A percentile compares a stretch with the other conserved stretches of the same genome.
Conservation (phyloP, 2,797 vertebrate species). For the Dendrocincla tyrannina region DNA sequence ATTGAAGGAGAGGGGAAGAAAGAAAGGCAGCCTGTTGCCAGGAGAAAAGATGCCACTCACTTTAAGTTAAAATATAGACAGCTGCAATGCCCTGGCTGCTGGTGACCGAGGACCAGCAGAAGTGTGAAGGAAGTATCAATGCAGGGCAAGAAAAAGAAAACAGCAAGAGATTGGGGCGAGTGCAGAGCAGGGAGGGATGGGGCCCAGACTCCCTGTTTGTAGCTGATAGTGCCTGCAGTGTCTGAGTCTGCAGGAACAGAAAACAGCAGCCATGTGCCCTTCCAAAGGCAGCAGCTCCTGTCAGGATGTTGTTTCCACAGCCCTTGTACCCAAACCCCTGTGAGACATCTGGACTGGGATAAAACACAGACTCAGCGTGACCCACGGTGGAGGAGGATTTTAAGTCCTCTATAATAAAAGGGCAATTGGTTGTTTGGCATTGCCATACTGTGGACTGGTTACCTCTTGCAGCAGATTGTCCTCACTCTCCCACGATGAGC, state of each 20-base stretch:
- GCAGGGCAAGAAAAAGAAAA: not conserved
- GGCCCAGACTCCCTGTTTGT: not conserved
- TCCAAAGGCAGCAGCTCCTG: not conserved
- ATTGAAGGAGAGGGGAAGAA: slow-evolving; percentile 30
- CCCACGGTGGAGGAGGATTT: not conserved
- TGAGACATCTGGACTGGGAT: not conserved
- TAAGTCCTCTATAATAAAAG: not conserved
- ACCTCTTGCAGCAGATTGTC: not conserved
- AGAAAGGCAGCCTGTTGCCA: slow-evolving; percentile 40
- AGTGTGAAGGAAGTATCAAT: slow-evolving; percentile 3
- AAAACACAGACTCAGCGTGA: not conserved
- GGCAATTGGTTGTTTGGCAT: not conserved
- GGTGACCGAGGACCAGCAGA: not conserved
- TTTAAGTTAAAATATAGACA: slow-evolving; percentile 43
- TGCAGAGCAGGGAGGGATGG: not conserved
- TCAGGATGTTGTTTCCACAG: not conserved
- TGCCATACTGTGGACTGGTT: not conserved
- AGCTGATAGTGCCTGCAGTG: not conserved
- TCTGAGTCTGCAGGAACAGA: not conserved
- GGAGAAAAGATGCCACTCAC: slow-evolving; percentile 39
- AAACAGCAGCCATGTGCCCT: not conserved
- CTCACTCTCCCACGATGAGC: not conserved
- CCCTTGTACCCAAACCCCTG: not conserved
- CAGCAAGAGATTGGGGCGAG: not conserved
- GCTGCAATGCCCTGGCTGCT: not conserved